phyloP scores from a whole-genome alignment of 2,113 vertebrate species.

The Macroglossus sobrinus region DNA sequence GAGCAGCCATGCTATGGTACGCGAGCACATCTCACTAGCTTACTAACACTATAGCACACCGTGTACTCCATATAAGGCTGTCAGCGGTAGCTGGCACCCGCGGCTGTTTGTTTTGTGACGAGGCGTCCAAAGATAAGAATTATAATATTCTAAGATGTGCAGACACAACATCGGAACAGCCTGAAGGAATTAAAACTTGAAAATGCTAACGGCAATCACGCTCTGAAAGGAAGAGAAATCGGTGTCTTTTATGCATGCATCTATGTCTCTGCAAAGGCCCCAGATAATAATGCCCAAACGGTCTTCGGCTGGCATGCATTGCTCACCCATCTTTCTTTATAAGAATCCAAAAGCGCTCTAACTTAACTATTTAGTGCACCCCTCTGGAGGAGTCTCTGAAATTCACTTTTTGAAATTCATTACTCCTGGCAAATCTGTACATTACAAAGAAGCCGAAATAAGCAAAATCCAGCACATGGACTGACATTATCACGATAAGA shows the following conservation, averaged over 20 bases:
- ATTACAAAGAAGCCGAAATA: constrained; percentile 28
- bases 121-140: constrained; percentile 59
- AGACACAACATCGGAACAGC: constrained; percentile 64
- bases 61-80: constrained; percentile 59
- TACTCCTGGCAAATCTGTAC: constrained; percentile 42
- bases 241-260: constrained; percentile 49
- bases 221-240: constrained; percentile 64
- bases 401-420: constrained; percentile 46
- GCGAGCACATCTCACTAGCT: constrained; percentile 56
- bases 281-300: constrained; percentile 60
- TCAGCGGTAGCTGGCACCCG: constrained; percentile 62
- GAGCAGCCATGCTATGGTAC: constrained; percentile 50
- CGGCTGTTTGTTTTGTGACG: constrained; percentile 56
- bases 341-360: constrained; percentile 76
- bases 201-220: constrained; percentile 51
- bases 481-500: constrained; percentile 8
- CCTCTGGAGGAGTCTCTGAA: neutral
- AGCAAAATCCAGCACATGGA: constrained; percentile 8
- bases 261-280: constrained; percentile 40
- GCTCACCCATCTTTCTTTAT: constrained; percentile 50
- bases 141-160: constrained; percentile 54
- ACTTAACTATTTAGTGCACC: constrained; percentile 58
- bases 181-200: constrained; percentile 42
- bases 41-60: constrained; percentile 58
- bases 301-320: constrained; percentile 48